Evolutionary conservation across 92 coral and sea anemone genomes (phyloP).

Genomic region (Palythoa heliodiscus): DNA sequence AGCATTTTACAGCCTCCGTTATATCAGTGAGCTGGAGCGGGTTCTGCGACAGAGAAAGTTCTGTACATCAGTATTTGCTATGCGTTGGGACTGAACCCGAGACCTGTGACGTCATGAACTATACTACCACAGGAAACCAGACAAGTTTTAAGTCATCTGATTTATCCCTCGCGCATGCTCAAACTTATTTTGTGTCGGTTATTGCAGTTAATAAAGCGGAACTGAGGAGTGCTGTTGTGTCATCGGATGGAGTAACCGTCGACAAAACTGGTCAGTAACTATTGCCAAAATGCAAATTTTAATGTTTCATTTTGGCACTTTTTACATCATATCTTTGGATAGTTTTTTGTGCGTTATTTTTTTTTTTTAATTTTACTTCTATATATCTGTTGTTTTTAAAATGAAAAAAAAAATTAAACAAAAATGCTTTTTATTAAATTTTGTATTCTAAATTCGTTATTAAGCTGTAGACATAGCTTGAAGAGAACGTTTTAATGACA

Average conservation of each 20-base stretch:
- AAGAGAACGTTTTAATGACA: too few relatives aligned
- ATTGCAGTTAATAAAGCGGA: slow-evolving; percentile 81
- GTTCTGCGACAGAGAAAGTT: slow-evolving; percentile 86
- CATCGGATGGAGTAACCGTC: slow-evolving; percentile 82
- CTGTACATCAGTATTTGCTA: slow-evolving; percentile 59
- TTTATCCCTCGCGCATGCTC: slow-evolving; percentile 57
- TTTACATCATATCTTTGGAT: neutral
- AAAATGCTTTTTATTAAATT: too few relatives aligned
- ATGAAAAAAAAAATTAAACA: too few relatives aligned
- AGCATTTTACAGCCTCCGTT: slow-evolving; percentile 68
- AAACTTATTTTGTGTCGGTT: slow-evolving; percentile 78
- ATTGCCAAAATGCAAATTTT: neutral
- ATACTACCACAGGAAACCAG: slow-evolving; percentile 56
- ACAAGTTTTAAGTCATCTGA: slow-evolving; percentile 55
- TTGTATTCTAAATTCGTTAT: too few relatives aligned
- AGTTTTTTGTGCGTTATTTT: neutral
- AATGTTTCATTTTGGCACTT: neutral
- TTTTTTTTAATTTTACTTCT: neutral
- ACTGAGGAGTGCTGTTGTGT: slow-evolving; percentile 59
- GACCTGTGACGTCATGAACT: slow-evolving; percentile 63
- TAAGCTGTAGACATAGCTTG: too few relatives aligned
- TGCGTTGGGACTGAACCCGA: slow-evolving; percentile 80
- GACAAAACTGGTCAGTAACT: slow-evolving; percentile 77
- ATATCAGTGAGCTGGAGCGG: slow-evolving; percentile 78
- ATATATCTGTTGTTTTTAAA: neutral